Base-by-base conservation (phyloP, 2,888 invertebrate species). In the Autographa gamma region DNA sequence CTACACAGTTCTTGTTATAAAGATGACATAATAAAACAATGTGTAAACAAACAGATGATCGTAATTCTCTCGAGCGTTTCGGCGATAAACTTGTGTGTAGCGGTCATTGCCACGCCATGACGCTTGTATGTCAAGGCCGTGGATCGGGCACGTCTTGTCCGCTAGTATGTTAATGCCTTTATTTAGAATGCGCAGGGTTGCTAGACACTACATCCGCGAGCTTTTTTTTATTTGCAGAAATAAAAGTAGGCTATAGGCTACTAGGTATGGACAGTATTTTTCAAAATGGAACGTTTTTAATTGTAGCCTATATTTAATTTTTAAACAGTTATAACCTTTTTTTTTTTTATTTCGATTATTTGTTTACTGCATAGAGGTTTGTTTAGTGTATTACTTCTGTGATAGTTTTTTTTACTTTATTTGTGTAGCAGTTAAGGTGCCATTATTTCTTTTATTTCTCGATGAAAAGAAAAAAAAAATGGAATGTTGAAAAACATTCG, bases 51-150 rank as follows among this genome's bases (percentile, higher is more conserved):
- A 63, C 56, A 59, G 60, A 66, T 59, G n/a, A 73, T 52, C 38
- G 18, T 58, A 74, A 38, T 60, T 71, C 63, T 66, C 70, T 66
- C 52, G n/a, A 63, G 56, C 60, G 19, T 69, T 64, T 79, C 32
- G 74, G 69, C 66, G 71, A 79, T 63, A 67, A 71, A 79, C 62
- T 76, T 61, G 31, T 74, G 74, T 43, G 52, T 60, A 63, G 64
- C 77, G 82, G 80, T 81, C 80, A 82, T 81, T 79, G 80, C 77
- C 82, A 62, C 63, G 74, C 59, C 63, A 70, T 61, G 63, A 32
- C 34, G 52, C 65, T 79, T 72, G 80, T 82, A 69, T 82, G 80
- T 79, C 80, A 81, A 82, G 80, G 80, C 43, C 62, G 34, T 41
- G 56, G 16, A n/a, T 52, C 68, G 61, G 63, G 60, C 34, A 58